Base-by-base conservation (phyloP, 2,888 invertebrate species). In the Drosophila neonasuta region DNA sequence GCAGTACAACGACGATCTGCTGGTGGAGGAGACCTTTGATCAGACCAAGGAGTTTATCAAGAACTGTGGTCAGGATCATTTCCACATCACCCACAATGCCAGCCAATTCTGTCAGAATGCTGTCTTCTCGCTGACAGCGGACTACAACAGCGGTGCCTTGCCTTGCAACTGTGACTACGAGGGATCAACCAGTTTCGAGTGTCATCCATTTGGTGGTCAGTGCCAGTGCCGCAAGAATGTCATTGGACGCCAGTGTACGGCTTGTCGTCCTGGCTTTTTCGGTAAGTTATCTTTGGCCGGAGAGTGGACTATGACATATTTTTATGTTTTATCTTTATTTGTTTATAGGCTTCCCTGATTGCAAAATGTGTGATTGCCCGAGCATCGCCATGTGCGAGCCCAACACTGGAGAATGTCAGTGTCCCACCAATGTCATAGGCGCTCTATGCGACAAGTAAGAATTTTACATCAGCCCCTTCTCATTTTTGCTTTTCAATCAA, bases 121-220 rank as follows among this genome's bases (percentile, higher is more conserved):
- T 0, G 95, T 97, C 42, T 99, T 98, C 91, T 97, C 99, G 0
- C 93, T 99, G 77, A 98, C 99, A 0, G 94, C 98, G 0, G 96
- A 97, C 65, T 99, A 98, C 92, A 99, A 99, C 91, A 95, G 96
- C 77, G 98, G 98, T 0, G 98, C 99, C 0, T 89, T 97, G 44
- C 93, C 95, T 0, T 99, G 99, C 85, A 93, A 94, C 71, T 99
- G 99, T 89, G 95, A 98, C 89, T 95, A 94, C 81, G 94, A 94
- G 64, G 99, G 99, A 0, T 96, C 98, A 0, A 93, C 92, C 0
- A 96, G 95, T 83, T 96, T 98, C 88, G 95, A 96, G 80, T 99
- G 99, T 89, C 95, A 96, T 71, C 93, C 95, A 41, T 99, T 98
- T 89, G 99, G 99, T 0, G 99, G 99, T 0, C 98, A 99, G 90